Evolutionary conservation across 2,888 invertebrate genomes (phyloP).

Genomic region (Sympetrum striolatum): DNA sequence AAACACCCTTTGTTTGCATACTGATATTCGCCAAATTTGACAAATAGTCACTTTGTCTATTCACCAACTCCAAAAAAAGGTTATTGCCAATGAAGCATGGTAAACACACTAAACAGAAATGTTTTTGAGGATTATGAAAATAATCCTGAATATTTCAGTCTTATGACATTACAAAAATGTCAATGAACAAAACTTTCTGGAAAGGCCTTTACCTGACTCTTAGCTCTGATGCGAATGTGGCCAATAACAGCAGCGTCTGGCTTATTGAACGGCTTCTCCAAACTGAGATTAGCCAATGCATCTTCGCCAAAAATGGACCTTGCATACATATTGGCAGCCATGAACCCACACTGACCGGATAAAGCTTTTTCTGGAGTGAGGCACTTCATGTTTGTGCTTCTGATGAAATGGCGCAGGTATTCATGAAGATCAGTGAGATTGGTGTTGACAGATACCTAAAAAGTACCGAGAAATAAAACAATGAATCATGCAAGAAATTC

Average conservation of each 20-base stretch:
- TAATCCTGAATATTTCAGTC: no score
- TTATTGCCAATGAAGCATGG: no score
- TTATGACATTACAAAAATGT: no score
- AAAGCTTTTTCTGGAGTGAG: slow-evolving; percentile 96
- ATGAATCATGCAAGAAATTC: neutral
- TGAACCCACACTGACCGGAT: slow-evolving; percentile 97
- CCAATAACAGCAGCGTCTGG: slow-evolving; percentile 90
- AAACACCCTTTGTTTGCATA: no score
- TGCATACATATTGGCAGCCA: slow-evolving; percentile 99
- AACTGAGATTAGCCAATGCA: slow-evolving; percentile 97
- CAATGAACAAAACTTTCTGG: no score
- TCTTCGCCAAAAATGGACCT: slow-evolving; percentile 98
- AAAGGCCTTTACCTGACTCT: slow-evolving; percentile 80
- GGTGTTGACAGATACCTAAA: slow-evolving; percentile 85
- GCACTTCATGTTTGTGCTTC: slow-evolving; percentile 98
- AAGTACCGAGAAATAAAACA: slow-evolving; percentile 46
- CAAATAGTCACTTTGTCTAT: no score
- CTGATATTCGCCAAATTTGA: no score
- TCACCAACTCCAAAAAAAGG: no score
- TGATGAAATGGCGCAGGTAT: slow-evolving; percentile 89
- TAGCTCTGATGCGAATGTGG: slow-evolving; percentile 97
- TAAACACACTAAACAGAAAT: no score
- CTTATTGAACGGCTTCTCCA: slow-evolving; percentile 92
- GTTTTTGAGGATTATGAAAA: no score
- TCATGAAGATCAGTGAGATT: slow-evolving; percentile 89